A percentile compares a stretch with the other conserved stretches of the same genome.
phyloP scores from a whole-genome alignment of 2,797 vertebrate species.

The Acanthurus tractus region DNA sequence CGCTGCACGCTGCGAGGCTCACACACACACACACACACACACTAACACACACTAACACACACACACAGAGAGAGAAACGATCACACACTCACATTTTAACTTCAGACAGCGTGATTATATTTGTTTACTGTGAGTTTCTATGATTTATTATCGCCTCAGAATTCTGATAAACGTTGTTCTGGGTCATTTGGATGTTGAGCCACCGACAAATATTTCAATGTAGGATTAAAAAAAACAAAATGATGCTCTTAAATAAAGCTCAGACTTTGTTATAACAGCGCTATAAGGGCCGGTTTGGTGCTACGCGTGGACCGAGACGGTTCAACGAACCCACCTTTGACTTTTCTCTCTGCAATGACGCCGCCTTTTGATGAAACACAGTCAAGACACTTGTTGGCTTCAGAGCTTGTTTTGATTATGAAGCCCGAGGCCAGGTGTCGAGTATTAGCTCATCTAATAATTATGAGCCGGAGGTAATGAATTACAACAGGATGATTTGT shows the following conservation, averaged over 20 bases:
- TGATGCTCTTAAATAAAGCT: background rate
- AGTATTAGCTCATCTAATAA: background rate
- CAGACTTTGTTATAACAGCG: background rate
- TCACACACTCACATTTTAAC: background rate
- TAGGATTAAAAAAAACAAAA: background rate
- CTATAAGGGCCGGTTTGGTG: background rate
- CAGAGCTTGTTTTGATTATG: slow-evolving; percentile 22
- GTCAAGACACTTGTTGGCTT: slow-evolving; percentile 39
- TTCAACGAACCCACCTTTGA: background rate
- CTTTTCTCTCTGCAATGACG: slow-evolving; percentile 54
- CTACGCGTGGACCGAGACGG: background rate
- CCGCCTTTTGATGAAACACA: slow-evolving; percentile 47
- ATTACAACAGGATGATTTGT: background rate
- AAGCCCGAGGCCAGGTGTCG: background rate
- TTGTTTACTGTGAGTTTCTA: background rate
- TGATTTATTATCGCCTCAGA: background rate
- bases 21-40: too few relatives aligned
- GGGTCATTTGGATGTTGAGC: background rate
- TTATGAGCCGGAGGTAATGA: background rate
- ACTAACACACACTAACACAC: too few relatives aligned
- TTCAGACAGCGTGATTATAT: background rate
- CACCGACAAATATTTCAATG: background rate
- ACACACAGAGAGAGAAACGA: too few relatives aligned
- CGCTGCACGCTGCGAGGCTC: background rate
- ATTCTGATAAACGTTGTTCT: too few relatives aligned